These are phyloP conservation scores for Ormyrus labotus DNA, from an alignment of 2,888 invertebrate species.

Conservation along the genomic window DNA sequence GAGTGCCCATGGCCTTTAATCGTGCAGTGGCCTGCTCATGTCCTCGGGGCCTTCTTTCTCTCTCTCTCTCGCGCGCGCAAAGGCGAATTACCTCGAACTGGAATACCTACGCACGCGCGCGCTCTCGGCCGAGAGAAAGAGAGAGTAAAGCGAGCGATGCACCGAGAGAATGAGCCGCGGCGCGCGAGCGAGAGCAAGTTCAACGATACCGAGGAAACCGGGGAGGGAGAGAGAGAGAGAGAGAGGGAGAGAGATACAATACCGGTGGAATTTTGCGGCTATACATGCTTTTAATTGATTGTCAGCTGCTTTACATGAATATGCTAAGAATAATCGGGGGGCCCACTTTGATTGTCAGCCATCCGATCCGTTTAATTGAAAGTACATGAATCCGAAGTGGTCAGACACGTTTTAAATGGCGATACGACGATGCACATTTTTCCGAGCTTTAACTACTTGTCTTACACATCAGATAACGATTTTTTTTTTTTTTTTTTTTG, in stretches of 20 bases:
- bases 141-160: constrained; percentile 36
- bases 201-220: constrained; percentile 28
- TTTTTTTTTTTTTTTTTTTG: no score
- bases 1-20: no score
- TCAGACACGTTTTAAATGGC: constrained; percentile 19
- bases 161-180: constrained; percentile 3
- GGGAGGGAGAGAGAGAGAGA: background rate
- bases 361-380: constrained; percentile 17
- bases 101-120: constrained; percentile 33
- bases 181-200: constrained; percentile 12
- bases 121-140: background rate
- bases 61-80: background rate
- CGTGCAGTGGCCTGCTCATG: background rate
- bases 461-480: constrained; percentile 12
- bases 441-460: background rate
- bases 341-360: constrained; percentile 23
- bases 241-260: constrained; percentile 22
- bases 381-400: constrained; percentile 20
- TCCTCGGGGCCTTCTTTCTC: constrained; percentile 1
- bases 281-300: background rate
- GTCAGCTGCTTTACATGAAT: constrained; percentile 15
- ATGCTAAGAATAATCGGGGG: constrained; percentile 7
- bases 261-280: background rate
- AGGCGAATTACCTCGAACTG: constrained; percentile 36
- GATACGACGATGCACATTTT: background rate